Base-by-base conservation (phyloP, 2,888 invertebrate species). In the Caenorhabditis sinica region DNA sequence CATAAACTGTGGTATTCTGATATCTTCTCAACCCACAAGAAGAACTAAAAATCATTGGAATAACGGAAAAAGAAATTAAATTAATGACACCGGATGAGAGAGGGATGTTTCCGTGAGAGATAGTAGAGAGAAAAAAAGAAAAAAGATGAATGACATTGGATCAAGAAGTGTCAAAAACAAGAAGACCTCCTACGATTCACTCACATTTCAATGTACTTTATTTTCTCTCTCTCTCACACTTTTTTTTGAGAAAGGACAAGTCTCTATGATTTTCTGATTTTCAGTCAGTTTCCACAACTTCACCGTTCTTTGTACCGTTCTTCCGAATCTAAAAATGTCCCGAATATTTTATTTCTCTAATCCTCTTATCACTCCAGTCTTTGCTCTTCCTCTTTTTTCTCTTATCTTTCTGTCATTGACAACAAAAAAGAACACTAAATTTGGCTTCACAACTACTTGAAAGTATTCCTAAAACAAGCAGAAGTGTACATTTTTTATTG, bases 141-240 rank as follows among this genome's bases (percentile, higher is more conserved):
- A 58, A 25, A 60, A 75, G 56, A 56, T 56, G 75, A 66, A 73
- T 73, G 74, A 51, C 72, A 60, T 61, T 63, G 65, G 45, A 68
- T 28, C 40, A 25, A 43, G 61, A 74, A 40, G 75, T 68, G 75
- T 76, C 75, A 76, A 76, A 76, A 75, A 76, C 66, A 74, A 63
- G 58, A 45, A 40, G 40, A 40, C 53, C 74, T 63, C 51, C 23
- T n/a, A n/a, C n/a, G n/a, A n/a, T n/a, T n/a, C n/a, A n/a, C 23
- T 9, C 61, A 49, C 73, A 25, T 63, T 63, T 61, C 11, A 51
- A 40, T 40, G 40, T 11, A 23, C 56, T 56, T 28, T 36, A 68
- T 45, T 74, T 74, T 74, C 25, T 20, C 13, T 9, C n/a, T n/a
- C n/a, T n/a, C n/a, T n/a, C n/a, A n/a, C n/a, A n/a, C n/a, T n/a